Evolutionary conservation across 2,113 vertebrate genomes (phyloP).

Genomic region (Peromyscus maniculatus): DNA sequence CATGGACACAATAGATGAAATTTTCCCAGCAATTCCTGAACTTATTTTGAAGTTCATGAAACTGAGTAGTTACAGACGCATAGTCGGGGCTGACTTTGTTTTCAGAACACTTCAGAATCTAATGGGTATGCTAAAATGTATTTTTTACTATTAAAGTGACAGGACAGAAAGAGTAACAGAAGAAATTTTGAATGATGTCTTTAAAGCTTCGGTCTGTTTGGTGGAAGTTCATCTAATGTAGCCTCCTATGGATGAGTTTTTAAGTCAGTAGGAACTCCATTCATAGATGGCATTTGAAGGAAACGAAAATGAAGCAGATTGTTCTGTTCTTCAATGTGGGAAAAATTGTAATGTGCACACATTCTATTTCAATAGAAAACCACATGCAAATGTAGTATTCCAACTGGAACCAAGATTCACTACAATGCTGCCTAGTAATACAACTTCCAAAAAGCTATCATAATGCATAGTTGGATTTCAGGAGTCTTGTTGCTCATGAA

Average conservation of each 20-base stretch:
- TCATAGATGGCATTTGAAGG: conserved; percentile 39
- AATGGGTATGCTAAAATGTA: background rate
- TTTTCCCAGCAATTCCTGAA: background rate
- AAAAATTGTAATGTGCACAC: conserved; percentile 63
- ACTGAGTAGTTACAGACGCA: background rate
- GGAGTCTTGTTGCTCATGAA: conserved; percentile 76
- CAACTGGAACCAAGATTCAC: conserved; percentile 78
- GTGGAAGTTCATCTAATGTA: conserved; percentile 20
- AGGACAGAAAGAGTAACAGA: background rate
- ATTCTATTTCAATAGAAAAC: conserved; percentile 71
- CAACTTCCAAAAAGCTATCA: conserved; percentile 78
- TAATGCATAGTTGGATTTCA: conserved; percentile 74
- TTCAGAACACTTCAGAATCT: background rate
- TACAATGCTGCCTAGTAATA: conserved; percentile 63
- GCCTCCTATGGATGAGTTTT: conserved; percentile 44
- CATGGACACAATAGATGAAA: background rate
- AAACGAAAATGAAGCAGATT: conserved; percentile 71
- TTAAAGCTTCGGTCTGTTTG: conserved; percentile 25
- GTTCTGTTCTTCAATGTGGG: conserved; percentile 66
- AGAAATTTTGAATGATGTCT: background rate
- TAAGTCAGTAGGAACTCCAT: conserved; percentile 15
- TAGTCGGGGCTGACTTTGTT: background rate
- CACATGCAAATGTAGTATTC: conserved; percentile 66
- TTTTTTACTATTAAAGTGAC: conserved; percentile 19
- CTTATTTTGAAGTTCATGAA: conserved; percentile 9